phyloP scores from a whole-genome alignment of 1,140 invertebrate species.

The Drosophila nikananu region DNA sequence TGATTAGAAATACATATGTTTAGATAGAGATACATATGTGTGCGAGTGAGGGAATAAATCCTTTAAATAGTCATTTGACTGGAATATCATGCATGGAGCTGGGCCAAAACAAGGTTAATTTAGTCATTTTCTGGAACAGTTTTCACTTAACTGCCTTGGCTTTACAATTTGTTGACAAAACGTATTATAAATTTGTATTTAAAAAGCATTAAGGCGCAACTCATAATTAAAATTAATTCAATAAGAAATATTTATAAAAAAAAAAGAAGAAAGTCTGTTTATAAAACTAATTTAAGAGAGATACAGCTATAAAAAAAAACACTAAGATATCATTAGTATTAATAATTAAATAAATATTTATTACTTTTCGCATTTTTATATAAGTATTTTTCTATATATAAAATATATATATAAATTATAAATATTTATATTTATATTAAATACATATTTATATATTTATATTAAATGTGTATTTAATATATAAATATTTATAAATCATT shows the following conservation, averaged over 20 bases:
- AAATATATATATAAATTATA: too few relatives aligned
- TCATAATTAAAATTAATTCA: too few relatives aligned
- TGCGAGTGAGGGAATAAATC: neutral
- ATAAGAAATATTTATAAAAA: too few relatives aligned
- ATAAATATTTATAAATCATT: too few relatives aligned
- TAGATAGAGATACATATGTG: conserved; percentile 5
- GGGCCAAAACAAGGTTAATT: neutral
- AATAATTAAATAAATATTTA: too few relatives aligned
- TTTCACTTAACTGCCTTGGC: neutral
- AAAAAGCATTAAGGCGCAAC: too few relatives aligned
- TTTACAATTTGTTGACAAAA: neutral
- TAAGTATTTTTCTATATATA: too few relatives aligned
- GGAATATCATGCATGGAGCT: neutral
- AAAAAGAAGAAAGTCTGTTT: fast-evolving
- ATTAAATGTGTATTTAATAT: too few relatives aligned
- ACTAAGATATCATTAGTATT: neutral
- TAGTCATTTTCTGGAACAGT: neutral
- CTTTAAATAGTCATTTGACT: conserved; percentile 11
- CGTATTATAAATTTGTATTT: neutral
- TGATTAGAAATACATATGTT: conserved; percentile 22
- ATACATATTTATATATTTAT: too few relatives aligned
- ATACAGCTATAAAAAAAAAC: too few relatives aligned
- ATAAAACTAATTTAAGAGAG: neutral
- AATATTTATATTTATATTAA: too few relatives aligned
- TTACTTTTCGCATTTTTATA: too few relatives aligned